These are phyloP conservation scores for Busseola fusca DNA, from an alignment of 2,888 invertebrate genomes.

Conservation along the genomic window DNA sequence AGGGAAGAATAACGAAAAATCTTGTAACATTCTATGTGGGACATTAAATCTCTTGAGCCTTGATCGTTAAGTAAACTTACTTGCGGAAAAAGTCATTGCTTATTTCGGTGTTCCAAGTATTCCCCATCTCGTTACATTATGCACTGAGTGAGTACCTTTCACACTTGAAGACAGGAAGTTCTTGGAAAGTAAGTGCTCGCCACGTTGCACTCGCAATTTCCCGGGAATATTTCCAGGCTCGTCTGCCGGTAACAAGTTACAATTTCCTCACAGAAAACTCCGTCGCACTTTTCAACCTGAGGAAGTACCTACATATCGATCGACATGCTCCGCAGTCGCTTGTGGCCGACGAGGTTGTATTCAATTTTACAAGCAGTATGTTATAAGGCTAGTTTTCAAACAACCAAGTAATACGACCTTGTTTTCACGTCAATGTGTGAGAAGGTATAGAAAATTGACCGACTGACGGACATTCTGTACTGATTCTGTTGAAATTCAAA, in stretches of 20 bases:
- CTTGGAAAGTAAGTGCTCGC: not conserved
- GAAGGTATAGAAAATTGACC: slow-evolving; percentile 71
- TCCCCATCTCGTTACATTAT: not conserved
- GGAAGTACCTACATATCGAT: slow-evolving; percentile 35
- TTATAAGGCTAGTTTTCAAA: slow-evolving; percentile 17
- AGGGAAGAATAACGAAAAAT: not conserved
- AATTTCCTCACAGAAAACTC: slow-evolving; percentile 42
- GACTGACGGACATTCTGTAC: slow-evolving; percentile 42
- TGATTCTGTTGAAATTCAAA: slow-evolving; percentile 55
- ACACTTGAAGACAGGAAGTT: slow-evolving; percentile 8
- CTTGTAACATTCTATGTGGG: slow-evolving; percentile 1
- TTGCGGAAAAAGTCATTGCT: not conserved
- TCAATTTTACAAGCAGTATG: slow-evolving; percentile 27
- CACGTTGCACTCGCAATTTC: slow-evolving; percentile 40
- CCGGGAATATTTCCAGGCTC: slow-evolving; percentile 23
- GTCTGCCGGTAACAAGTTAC: slow-evolving; percentile 28
- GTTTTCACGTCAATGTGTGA: slow-evolving; percentile 68
- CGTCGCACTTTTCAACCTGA: slow-evolving; percentile 16
- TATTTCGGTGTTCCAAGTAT: not conserved
- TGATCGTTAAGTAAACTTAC: not conserved
- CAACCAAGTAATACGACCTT: slow-evolving; percentile 57
- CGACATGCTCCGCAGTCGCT: slow-evolving; percentile 6
- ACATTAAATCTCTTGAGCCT: not conserved
- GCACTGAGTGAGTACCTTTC: not conserved
- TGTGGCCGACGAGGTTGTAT: slow-evolving; percentile 35